These are phyloP conservation scores for Ptilorrhoa leucosticta DNA, from an alignment of 2,113 vertebrate species.

Conservation along the genomic window DNA sequence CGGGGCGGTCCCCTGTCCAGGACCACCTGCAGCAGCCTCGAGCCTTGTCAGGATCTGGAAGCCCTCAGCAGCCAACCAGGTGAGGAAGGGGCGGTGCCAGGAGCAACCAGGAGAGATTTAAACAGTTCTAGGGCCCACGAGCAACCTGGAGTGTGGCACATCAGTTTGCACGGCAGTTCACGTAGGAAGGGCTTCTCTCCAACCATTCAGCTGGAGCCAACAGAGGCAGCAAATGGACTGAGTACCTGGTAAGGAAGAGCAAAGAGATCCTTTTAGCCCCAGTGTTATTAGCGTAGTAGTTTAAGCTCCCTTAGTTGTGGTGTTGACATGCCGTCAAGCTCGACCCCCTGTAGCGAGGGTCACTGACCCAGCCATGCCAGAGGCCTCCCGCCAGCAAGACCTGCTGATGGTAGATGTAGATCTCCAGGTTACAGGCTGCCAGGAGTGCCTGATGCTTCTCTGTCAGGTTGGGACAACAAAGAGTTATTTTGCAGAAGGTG, in stretches of 20 bases:
- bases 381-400: not conserved
- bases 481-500: not conserved
- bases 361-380: not conserved
- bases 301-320: not conserved
- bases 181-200: not conserved
- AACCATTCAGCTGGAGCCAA: not conserved
- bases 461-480: rapidly evolving
- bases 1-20: not conserved
- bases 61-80: not conserved
- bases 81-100: rapidly evolving
- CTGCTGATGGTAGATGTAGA: not conserved
- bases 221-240: not conserved
- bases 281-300: not conserved
- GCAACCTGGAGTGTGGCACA: not conserved
- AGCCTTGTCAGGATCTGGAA: not conserved
- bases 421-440: not conserved
- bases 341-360: rapidly evolving
- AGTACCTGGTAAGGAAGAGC: not conserved
- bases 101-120: not conserved
- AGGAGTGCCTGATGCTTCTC: not conserved
- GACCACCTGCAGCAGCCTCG: not conserved
- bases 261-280: not conserved
- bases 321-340: not conserved
- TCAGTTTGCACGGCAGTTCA: not conserved
- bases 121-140: not conserved